Base-by-base conservation (phyloP, 2,113 vertebrate genomes). In the Cyphotilapia sp. region DNA sequence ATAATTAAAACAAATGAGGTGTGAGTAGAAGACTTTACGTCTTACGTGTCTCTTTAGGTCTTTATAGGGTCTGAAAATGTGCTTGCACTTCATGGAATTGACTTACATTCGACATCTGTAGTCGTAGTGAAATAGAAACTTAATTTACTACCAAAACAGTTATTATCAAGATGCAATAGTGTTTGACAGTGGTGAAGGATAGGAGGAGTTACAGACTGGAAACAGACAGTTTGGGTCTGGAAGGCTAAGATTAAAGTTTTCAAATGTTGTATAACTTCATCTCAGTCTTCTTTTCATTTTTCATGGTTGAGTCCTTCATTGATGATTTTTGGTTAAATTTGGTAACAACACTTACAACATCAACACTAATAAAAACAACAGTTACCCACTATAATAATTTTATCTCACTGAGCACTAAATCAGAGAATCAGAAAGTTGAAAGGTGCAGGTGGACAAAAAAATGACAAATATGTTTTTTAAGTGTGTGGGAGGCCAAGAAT, bases 31-130 rank as follows among this genome's bases (percentile, higher is more conserved):
- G 0, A 59, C 56, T 59, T 59, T 16, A 29, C 0, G 0, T 29
- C 24, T 59, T 0, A 57, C 7, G 7, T 57, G 3, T 57, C 4
- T 14, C 6, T 54, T 54, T 12, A 3, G 53, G 53, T 24, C 53
- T 56, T 56, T 27, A 57, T 8, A 57, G 12, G 0, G 54, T 8
- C 54, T 57, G 0, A 57, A 57, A 57, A 57, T 27, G 7, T 57
- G 54, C 0, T 27, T 57, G 24, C 0, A 57, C 54, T 57, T 57
- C 54, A 29, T 57, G 54, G 7, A 29, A 27, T 0, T 0, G 7
- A 27, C 22, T 14, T 1, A 0, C 12, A 57, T 14, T 0, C 0
- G 0, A 0, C 24, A 57, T 57, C 12, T 14, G 0, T 57, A 0
- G 54, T 27, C 14, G 54, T 27, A 14, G 7, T 57, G 54, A 57